Percentiles rank a stretch among this genome's conserved stretches.
These are phyloP conservation scores for Epistrophe eligans DNA, from an alignment of 2,888 invertebrate genomes.

Conservation along the genomic window DNA sequence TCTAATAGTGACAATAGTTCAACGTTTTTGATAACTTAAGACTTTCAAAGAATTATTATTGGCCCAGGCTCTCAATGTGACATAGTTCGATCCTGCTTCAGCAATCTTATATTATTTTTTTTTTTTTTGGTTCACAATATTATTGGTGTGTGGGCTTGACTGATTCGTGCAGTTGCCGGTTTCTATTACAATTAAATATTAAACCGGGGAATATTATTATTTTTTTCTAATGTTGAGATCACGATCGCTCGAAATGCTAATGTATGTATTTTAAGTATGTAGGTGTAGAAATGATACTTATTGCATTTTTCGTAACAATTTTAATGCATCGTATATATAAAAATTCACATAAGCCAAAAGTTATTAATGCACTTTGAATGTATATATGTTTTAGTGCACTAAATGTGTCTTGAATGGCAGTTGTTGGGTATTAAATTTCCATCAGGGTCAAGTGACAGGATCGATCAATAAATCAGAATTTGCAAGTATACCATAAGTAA, in stretches of 20 bases:
- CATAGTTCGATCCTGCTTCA: not conserved
- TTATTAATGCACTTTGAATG: conserved; percentile 35
- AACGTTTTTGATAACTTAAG: too few relatives aligned
- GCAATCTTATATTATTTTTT: conserved; percentile 9
- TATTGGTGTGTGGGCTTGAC: conserved; percentile 58
- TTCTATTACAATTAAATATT: not conserved
- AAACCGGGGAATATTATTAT: not conserved
- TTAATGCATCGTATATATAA: conserved; percentile 30
- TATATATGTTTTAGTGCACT: conserved; percentile 28
- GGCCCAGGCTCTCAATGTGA: not conserved
- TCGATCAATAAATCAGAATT: conserved; percentile 54
- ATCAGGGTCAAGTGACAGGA: conserved; percentile 66
- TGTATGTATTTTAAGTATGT: conserved; percentile 28
- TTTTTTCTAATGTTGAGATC: conserved; percentile 39
- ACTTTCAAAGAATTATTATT: too few relatives aligned
- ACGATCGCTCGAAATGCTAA: conserved; percentile 26
- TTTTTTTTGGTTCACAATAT: not conserved
- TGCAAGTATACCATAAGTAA: not conserved
- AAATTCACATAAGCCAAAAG: conserved; percentile 51
- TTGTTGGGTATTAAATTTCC: conserved; percentile 22
- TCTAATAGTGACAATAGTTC: too few relatives aligned
- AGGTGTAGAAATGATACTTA: conserved; percentile 42
- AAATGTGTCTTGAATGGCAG: conserved; percentile 30
- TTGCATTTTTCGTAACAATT: conserved; percentile 46
- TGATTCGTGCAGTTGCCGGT: conserved; percentile 14